These are phyloP conservation scores for Hirudinaria manillensis DNA, from an alignment of 2,888 invertebrate genomes.

Conservation along the genomic window DNA sequence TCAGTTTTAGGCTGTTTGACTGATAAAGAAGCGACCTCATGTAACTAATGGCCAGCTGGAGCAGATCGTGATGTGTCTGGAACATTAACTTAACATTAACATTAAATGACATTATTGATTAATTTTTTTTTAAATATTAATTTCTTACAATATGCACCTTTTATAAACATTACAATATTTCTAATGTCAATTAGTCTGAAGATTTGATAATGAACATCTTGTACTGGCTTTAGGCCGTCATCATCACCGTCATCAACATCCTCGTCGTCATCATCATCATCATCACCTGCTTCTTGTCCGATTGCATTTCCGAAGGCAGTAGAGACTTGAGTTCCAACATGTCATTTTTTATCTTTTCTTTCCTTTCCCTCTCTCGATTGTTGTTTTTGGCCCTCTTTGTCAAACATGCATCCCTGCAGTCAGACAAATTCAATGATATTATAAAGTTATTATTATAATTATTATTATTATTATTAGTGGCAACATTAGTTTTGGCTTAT, in stretches of 20 bases:
- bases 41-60: conserved; percentile 24
- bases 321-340: conserved; percentile 29
- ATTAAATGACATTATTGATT: too few relatives aligned
- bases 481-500: too few relatives aligned
- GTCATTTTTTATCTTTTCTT: conserved; percentile 32
- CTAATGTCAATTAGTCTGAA: background rate
- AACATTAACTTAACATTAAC: background rate
- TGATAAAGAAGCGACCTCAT: conserved; percentile 24
- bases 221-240: too few relatives aligned
- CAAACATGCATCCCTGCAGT: too few relatives aligned
- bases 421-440: too few relatives aligned
- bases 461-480: too few relatives aligned
- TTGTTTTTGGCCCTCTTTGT: conserved; percentile 12
- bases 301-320: conserved; percentile 24
- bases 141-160: too few relatives aligned
- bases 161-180: background rate
- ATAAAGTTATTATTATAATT: too few relatives aligned
- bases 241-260: background rate
- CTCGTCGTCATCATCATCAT: background rate
- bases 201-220: background rate
- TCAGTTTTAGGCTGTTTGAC: background rate
- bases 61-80: conserved; percentile 30
- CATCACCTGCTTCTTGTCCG: conserved; percentile 31
- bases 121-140: too few relatives aligned
- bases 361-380: conserved; percentile 28